Evolutionary conservation across 2,888 invertebrate species (phyloP), one percentile per base, ranked within the genome.

Genomic region (Metalampra italica): DNA sequence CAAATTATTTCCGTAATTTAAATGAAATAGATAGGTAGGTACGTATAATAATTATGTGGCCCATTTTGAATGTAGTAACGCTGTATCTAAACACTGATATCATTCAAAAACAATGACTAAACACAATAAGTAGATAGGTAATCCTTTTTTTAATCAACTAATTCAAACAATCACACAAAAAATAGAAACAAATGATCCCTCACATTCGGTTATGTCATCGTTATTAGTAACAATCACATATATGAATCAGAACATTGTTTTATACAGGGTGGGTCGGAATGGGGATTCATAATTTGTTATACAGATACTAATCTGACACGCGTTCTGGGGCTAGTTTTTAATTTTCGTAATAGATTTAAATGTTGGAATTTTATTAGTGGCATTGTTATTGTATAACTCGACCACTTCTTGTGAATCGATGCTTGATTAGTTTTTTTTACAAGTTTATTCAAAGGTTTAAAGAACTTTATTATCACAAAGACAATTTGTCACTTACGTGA

Each of bases 321-420:
- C 61, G 66, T 60, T 66, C 63, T 65, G 63, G 70, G 68, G 71
- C 49, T 22, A 22, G 54, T 66, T 71, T 71, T 77, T 79, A 73
- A 81, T 77, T 80, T 71, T 51, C 56, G 54, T 81, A 81, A 82
- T 79, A 77, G 80, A 77, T 80, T 78, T 75, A 77, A 75, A 77
- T 77, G 78, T 65, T 36, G 45, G 44, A 41, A 47, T 51, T 45
- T 51, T 47, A 42, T 47, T 46, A 46, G 39, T 42, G 22, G 22
- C 22, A 22, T 22, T 22, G 22, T 22, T 2, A 22, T 34, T 38
- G 39, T 40, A 22, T 48, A 43, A 43, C 43, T 9, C 0, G 43
- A 43, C 34, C 4, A 34, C 12, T 43, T 41, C 11, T 11, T 9
- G 22, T 34, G 3, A 34, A 34, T n/a, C 34, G 9, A 3, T 34